phyloP scores from a whole-genome alignment of 2,113 vertebrate species.

The Calidris pygmaea region DNA sequence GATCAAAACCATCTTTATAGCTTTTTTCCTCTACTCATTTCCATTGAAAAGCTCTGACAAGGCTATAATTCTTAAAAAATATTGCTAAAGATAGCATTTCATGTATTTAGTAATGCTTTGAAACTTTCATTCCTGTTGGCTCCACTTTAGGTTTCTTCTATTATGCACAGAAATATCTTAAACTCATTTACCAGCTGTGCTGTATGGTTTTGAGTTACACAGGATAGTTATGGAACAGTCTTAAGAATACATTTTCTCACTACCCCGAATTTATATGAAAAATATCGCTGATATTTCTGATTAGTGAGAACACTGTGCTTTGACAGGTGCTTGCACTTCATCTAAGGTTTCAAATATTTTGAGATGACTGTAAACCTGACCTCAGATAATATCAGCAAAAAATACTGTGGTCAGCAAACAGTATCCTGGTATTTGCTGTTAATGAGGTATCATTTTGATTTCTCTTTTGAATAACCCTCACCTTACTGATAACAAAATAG shows the following conservation, averaged over 20 bases:
- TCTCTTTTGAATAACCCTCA: background rate
- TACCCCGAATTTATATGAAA: background rate
- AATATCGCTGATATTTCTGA: background rate
- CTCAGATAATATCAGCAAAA: background rate
- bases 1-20: background rate
- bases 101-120: background rate
- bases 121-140: background rate
- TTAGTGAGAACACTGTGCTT: background rate
- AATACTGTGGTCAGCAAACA: background rate
- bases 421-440: background rate
- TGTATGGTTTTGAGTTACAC: background rate
- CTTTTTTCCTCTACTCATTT: background rate
- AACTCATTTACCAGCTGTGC: background rate
- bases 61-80: background rate
- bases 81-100: conserved; percentile 9
- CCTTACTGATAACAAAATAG: background rate
- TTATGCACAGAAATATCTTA: background rate
- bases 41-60: background rate
- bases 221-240: background rate
- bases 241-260: background rate
- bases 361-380: background rate
- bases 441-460: background rate
- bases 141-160: background rate
- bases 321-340: background rate
- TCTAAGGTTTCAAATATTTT: background rate